Percentiles rank a stretch among this genome's conserved stretches.
Evolutionary conservation across 2,797 vertebrate genomes (phyloP).

Genomic region (Danionella dracula): DNA sequence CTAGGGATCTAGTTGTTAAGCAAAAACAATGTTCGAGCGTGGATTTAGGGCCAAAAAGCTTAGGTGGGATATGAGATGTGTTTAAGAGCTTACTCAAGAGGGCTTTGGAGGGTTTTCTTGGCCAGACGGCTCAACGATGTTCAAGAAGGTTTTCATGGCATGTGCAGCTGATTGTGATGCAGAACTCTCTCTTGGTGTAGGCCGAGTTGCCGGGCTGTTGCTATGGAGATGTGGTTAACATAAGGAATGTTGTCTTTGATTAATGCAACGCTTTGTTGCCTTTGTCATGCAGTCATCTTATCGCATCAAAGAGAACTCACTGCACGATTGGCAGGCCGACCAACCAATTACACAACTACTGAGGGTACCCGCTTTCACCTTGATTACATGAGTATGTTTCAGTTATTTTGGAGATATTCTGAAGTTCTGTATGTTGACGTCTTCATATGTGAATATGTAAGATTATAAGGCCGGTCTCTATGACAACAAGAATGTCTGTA

Average conservation of each 20-base stretch:
- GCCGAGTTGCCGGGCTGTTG: conserved; percentile 35
- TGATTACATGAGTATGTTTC: conserved; percentile 7
- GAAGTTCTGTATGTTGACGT: no score
- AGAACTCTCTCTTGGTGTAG: conserved; percentile 30
- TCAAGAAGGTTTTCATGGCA: conserved; percentile 26
- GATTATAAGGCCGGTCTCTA: conserved; percentile 36
- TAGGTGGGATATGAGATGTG: no score
- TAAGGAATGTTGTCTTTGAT: conserved; percentile 52
- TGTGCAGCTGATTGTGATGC: conserved; percentile 28
- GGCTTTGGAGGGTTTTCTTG: neutral
- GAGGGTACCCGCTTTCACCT: conserved; percentile 35
- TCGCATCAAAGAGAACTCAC: conserved; percentile 56
- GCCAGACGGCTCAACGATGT: neutral
- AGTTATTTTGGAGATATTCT: conserved; percentile 12
- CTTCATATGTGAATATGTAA: conserved; percentile 5
- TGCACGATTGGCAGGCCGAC: conserved; percentile 17
- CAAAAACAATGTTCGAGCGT: no score
- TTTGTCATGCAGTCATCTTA: conserved; percentile 54
- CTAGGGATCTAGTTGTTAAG: no score
- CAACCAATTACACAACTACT: conserved; percentile 31
- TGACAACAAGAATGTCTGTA: conserved; percentile 43
- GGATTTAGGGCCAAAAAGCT: no score
- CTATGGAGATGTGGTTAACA: conserved; percentile 45
- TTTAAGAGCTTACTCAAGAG: neutral
- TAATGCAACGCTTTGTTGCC: conserved; percentile 51